Evolutionary conservation across 1,140 invertebrate genomes (phyloP).

Genomic region (Diorhabda carinulata): DNA sequence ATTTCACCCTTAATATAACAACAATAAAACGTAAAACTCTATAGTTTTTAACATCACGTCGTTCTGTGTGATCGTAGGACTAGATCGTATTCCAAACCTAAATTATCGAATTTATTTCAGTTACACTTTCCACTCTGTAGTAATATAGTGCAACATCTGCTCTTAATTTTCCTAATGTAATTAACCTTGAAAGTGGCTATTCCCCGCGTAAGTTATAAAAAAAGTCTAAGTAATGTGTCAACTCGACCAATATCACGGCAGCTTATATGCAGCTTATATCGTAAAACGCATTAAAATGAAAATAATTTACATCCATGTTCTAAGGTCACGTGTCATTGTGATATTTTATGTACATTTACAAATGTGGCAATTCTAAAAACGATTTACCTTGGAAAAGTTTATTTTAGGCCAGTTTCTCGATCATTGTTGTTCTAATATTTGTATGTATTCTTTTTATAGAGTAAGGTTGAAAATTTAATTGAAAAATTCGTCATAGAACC

Average conservation of each 20-base stretch:
- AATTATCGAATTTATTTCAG: too few species aligned
- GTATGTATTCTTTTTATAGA: too few species aligned
- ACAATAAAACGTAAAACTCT: too few species aligned
- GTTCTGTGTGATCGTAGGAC: too few species aligned
- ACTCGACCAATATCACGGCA: not conserved
- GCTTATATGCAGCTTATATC: not conserved
- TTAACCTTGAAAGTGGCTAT: not conserved
- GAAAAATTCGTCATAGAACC: too few species aligned
- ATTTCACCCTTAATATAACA: too few species aligned
- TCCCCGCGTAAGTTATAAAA: not conserved
- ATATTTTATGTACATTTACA: slow-evolving; percentile 1
- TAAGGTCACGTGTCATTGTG: not conserved
- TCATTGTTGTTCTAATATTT: too few species aligned
- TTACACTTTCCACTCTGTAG: too few species aligned
- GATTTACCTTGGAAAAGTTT: not conserved
- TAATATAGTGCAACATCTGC: not conserved
- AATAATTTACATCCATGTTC: slow-evolving; percentile 1
- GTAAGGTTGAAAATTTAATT: too few species aligned
- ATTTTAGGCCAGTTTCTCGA: not conserved
- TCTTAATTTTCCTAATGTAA: not conserved
- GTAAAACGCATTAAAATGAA: slow-evolving; percentile 2
- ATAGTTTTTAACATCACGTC: too few species aligned
- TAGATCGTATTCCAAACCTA: too few species aligned
- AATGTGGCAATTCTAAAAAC: not conserved
- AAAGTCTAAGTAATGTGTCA: not conserved